Base-by-base conservation (phyloP, 2,113 vertebrate species). In the Carettochelys insculpta region DNA sequence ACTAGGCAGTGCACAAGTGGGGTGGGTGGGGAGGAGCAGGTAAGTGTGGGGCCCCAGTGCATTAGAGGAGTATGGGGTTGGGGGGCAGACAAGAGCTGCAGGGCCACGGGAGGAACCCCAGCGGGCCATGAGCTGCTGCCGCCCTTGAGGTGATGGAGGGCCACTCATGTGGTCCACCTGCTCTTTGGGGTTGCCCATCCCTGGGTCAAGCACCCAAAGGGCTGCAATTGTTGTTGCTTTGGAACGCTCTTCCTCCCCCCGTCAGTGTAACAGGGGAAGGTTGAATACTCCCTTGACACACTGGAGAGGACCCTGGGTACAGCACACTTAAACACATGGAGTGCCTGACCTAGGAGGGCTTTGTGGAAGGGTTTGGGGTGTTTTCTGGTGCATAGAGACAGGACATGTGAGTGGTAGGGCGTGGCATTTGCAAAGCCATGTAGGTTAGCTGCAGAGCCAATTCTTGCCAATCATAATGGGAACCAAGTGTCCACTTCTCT, bases 231-330 rank as follows among this genome's bases (percentile, higher is more conserved):
- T 68, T 24, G 16, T 10, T 48, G 75, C 22, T 19, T 34, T 1
- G 2, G 0, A 1, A 48, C 48, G 14, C 0, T 3, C 0, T 0
- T 0, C 56, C 56, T 2, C 13, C 29, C 13, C 14, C 31, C 0
- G 2, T 0, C 1, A 0, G 38, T n/a, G 17, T 43, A 43, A 12
- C 41, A 73, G 25, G 68, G 41, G 6, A 38, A 43, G 10, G 68
- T 43, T 27, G 12, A 73, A 43, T 25, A 43, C 24, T 73, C 68
- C 41, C 41, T 41, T 73, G 11, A 27, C 25, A 8, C 6, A 10
- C 68, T 3, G 22, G 41, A 43, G 68, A 73, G 11, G 41, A 25
- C 43, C 13, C 20, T 73, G 38, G 22, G 25, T 43, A 13, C 14
- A 65, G 68, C 24, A 43, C 68, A 73, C 61, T n/a, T 65, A 65